phyloP scores from a whole-genome alignment of 2,888 invertebrate genomes.

The Entomobrya multifasciata region DNA sequence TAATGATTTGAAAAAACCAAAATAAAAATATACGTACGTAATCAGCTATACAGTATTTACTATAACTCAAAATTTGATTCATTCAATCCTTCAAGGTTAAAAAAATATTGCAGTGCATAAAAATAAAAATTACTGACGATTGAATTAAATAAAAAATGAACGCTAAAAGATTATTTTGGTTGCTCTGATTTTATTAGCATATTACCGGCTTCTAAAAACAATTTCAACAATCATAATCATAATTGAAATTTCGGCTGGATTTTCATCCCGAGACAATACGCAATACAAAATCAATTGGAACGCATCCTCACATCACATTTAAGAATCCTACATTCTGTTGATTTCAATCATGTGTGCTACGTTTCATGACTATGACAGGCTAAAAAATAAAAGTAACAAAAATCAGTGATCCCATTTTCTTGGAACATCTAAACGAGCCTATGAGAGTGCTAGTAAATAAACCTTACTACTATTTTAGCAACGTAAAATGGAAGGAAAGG shows the following conservation, averaged over 20 bases:
- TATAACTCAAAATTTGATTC: background rate
- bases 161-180: background rate
- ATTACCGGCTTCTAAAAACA: no score
- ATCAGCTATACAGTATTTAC: background rate
- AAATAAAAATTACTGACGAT: slow-evolving; percentile 2
- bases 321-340: slow-evolving; percentile 13
- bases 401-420: background rate
- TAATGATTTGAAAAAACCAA: slow-evolving; percentile 18
- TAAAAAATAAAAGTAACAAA: slow-evolving; percentile 7
- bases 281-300: slow-evolving; percentile 30
- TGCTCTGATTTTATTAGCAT: background rate
- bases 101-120: slow-evolving; percentile 12
- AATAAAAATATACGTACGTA: slow-evolving; percentile 39
- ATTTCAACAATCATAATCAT: no score
- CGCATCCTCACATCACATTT: slow-evolving; percentile 29
- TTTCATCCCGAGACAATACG: no score
- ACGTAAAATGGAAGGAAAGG: background rate
- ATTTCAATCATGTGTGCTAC: slow-evolving; percentile 24
- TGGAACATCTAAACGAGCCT: background rate
- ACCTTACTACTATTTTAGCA: background rate
- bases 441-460: no score
- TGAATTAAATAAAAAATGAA: slow-evolving; percentile 2
- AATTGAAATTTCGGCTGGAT: no score
- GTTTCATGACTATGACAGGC: background rate
- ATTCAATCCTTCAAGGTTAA: no score